Evolutionary conservation across 1,140 invertebrate species (phyloP), one percentile per base, ranked within the genome.

Genomic region (Ceratosolen fusciceps): DNA sequence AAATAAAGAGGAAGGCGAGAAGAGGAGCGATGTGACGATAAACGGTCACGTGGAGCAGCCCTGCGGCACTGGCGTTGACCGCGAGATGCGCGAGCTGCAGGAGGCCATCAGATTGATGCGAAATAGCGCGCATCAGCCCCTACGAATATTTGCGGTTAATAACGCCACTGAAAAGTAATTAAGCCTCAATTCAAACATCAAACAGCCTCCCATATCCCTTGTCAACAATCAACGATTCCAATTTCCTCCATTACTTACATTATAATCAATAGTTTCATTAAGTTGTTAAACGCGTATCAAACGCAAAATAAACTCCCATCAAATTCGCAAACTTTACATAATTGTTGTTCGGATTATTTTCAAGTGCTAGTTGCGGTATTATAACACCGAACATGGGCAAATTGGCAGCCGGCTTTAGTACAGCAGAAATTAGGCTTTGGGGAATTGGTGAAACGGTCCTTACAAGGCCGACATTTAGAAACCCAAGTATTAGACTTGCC

Each of bases 341-440:
- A 80, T 56, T 31, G 87, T 74, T 47, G 34, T 39, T 24, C 21
- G 16, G n/a, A 67, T 73, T 65, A 37, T 74, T 82, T 85, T 91
- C 31, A 83, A 93, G 92, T 83, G 90, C 92, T 56, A 90, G 92
- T 77, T 92, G 92, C 83, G 92, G 90, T 58, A 91, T 90, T 82
- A 91, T 93, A 73, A 91, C 93, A 78, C 85, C 90, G 3, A 89
- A 88, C 54, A 92, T 92, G 86, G 92, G 93, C 79, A 90, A 92
- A 83, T 83, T 93, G 78, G 92, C 92, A 79, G 91, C 90, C 77
- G 93, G 92, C 60, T 93, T 93, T 81, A 91, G 89, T 79, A 92
- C 92, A 79, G 91, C 92, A 8, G 92, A 93, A 86, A 91, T 93
- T 74, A 89, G 92, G 84, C 81, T 93, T 12, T 93, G 92, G 92